Evolutionary conservation across 2,797 vertebrate genomes (phyloP).

Genomic region (Labroides dimidiatus): DNA sequence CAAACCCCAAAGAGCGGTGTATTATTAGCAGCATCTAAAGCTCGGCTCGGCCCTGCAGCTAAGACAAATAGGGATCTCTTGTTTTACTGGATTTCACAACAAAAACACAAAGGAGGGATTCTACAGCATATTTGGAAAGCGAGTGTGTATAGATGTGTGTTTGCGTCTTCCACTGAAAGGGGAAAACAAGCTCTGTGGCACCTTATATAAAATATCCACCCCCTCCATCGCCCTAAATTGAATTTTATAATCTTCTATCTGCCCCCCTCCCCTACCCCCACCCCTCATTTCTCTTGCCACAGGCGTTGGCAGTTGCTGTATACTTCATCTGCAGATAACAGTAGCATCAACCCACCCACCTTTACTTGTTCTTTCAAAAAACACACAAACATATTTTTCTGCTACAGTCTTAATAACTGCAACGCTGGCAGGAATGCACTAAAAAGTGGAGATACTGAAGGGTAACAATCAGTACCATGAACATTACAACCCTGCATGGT

Average conservation of each 20-base stretch:
- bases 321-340: constrained; percentile 67
- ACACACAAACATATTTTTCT: constrained; percentile 56
- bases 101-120: constrained; percentile 47
- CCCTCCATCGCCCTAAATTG: constrained; percentile 71
- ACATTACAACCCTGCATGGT: constrained; percentile 3
- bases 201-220: constrained; percentile 72
- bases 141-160: constrained; percentile 4
- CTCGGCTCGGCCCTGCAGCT: constrained; percentile 54
- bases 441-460: constrained; percentile 26
- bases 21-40: constrained; percentile 77
- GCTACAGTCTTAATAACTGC: constrained; percentile 24
- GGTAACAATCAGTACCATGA: constrained; percentile 4
- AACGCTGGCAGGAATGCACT: constrained; percentile 23
- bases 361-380: constrained; percentile 65
- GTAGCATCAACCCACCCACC: constrained; percentile 70
- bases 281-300: constrained; percentile 40
- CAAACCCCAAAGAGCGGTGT: constrained; percentile 53
- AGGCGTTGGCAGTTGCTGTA: constrained; percentile 64
- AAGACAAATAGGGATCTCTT: constrained; percentile 63
- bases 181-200: constrained; percentile 49
- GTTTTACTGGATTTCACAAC: constrained; percentile 62
- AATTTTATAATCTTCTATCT: constrained; percentile 73
- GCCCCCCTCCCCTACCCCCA: constrained; percentile 35
- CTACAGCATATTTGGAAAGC: constrained; percentile 32
- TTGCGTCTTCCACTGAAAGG: constrained; percentile 35